Evolutionary conservation across 2,888 invertebrate genomes (phyloP).

Genomic region (Cinara cedri): DNA sequence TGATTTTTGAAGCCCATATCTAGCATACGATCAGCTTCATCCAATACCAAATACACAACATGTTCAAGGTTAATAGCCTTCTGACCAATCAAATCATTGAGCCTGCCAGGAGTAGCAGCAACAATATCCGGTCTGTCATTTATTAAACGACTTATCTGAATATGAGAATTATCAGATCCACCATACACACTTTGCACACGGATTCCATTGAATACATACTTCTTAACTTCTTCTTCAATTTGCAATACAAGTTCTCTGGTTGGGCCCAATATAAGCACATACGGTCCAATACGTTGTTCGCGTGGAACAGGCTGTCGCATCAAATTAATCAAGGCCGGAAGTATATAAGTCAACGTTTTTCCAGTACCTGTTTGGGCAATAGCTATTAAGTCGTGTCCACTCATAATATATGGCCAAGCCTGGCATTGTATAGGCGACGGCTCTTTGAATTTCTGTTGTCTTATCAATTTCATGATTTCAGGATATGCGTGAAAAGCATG

Average conservation of each 20-base stretch:
- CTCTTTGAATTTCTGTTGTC: constrained; percentile 78
- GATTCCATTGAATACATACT: constrained; percentile 87
- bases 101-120: constrained; percentile 91
- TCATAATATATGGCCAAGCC: constrained; percentile 91
- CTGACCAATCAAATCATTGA: constrained; percentile 83
- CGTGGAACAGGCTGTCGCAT: constrained; percentile 79
- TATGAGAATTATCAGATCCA: constrained; percentile 75
- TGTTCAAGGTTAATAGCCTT: constrained; percentile 60
- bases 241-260: constrained; percentile 92
- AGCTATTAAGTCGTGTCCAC: constrained; percentile 92
- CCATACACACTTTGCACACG: constrained; percentile 84
- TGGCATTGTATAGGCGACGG: constrained; percentile 93
- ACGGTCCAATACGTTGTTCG: constrained; percentile 78
- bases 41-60: constrained; percentile 89
- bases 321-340: constrained; percentile 93
- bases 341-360: constrained; percentile 90
- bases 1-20: constrained; percentile 87
- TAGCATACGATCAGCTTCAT: constrained; percentile 90
- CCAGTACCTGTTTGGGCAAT: constrained; percentile 93
- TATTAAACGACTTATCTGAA: constrained; percentile 76
- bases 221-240: constrained; percentile 88
- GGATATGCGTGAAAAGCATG: constrained; percentile 74
- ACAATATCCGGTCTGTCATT: constrained; percentile 84
- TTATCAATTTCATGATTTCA: constrained; percentile 80
- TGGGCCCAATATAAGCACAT: constrained; percentile 86